Conservation (phyloP, 2,888 invertebrate genomes). For the Hydriomena furcata region DNA sequence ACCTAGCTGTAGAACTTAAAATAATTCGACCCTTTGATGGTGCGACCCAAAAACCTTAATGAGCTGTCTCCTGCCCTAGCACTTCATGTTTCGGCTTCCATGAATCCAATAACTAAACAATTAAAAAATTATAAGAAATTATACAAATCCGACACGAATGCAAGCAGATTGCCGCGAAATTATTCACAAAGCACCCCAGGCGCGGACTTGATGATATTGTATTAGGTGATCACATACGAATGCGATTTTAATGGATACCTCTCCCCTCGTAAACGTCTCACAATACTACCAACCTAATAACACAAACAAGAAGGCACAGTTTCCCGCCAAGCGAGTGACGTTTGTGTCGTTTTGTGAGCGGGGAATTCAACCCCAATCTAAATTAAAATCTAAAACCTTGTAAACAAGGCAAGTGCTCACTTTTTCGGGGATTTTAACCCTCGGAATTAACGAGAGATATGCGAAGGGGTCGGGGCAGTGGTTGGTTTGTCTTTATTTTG, state of each 20-base stretch:
- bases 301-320: constrained; percentile 49
- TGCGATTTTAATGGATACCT: constrained; percentile 81
- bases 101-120: constrained; percentile 34
- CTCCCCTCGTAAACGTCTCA: constrained; percentile 49
- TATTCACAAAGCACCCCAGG: constrained; percentile 79
- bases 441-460: constrained; percentile 80
- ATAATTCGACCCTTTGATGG: too few species aligned
- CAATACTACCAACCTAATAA: constrained; percentile 41
- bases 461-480: constrained; percentile 56
- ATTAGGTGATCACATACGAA: constrained; percentile 84
- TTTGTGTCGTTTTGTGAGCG: constrained; percentile 59
- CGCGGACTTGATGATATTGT: constrained; percentile 82
- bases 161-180: constrained; percentile 82
- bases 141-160: constrained; percentile 72
- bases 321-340: constrained; percentile 45
- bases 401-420: constrained; percentile 85
- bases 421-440: constrained; percentile 84
- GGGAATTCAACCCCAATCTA: constrained; percentile 78
- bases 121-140: constrained; percentile 71
- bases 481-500: constrained; percentile 35
- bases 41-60: too few species aligned
- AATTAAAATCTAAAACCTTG: constrained; percentile 85
- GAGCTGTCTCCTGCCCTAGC: too few species aligned
- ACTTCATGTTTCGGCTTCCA: constrained; percentile 6
- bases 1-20: too few species aligned